Percentiles rank a stretch among this genome's conserved stretches.
These are phyloP conservation scores for Drosophila recens DNA, from an alignment of 2,888 invertebrate genomes.

Conservation along the genomic window DNA sequence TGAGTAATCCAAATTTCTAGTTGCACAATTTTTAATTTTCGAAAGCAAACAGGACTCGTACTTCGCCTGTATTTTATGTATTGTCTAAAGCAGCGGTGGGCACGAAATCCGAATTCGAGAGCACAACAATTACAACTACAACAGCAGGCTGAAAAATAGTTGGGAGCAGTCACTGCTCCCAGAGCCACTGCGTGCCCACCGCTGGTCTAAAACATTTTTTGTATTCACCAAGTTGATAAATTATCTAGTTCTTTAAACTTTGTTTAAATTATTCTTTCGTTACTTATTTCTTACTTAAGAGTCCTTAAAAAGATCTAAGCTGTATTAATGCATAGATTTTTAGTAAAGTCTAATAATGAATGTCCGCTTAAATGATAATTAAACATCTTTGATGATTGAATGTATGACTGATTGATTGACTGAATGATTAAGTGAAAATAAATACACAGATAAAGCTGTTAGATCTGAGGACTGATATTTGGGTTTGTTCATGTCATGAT, in stretches of 20 bases:
- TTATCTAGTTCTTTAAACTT: neutral
- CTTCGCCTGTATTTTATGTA: neutral
- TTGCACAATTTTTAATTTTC: neutral
- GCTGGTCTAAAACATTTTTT: no score
- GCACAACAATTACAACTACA: no score
- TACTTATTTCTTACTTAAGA: neutral
- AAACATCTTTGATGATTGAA: no score
- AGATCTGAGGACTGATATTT: neutral
- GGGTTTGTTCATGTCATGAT: neutral
- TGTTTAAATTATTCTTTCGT: neutral
- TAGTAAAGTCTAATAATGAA: neutral
- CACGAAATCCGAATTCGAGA: no score
- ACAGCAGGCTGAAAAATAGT: no score
- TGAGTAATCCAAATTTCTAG: slow-evolving; percentile 85
- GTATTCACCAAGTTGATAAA: neutral
- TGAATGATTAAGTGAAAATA: neutral
- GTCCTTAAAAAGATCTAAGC: no score
- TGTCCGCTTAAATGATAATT: neutral
- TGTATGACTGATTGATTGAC: neutral
- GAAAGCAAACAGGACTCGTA: neutral
- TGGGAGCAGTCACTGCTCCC: no score
- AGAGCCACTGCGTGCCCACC: no score
- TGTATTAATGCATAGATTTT: neutral
- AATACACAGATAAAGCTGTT: neutral
- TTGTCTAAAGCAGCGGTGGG: neutral